Base-by-base conservation (phyloP, 2,888 invertebrate genomes). In the Elegia similella region DNA sequence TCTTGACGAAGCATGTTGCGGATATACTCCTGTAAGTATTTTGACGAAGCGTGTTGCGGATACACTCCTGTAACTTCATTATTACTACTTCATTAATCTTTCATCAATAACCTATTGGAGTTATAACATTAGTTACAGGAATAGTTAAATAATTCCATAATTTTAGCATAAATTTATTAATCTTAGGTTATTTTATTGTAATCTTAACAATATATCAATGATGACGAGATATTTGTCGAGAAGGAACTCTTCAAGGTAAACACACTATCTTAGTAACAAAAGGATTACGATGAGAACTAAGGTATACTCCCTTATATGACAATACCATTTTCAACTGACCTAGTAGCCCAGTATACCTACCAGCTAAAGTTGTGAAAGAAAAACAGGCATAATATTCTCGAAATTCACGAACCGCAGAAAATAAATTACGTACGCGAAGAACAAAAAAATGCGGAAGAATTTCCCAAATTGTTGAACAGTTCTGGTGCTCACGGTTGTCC, bases 221-320 rank as follows among this genome's bases (percentile, higher is more conserved):
- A 93, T 95, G 94, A 93, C 94, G 94, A 76, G 94, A 95, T 88
- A 79, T 95, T 46, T 87, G 90, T 16, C 94, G 95, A 66, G 95
- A 95, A 92, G 89, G 94, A 66, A 93, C 94, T 0, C 92, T 88
- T 57, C 94, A 95, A 93, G 95, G 95, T 1, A 77, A 92, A 56
- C 95, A 95, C 72, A 94, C 94, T 0, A 79, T 83, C 23, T 71
- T 82, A 72, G 94, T 95, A 1, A 82, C 84, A 8, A 88, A 86
- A 76, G 93, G 94, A 1, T 70, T 95, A 78, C 93, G 93, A 60
- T 93, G 93, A 92, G 95, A 95, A 67, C 95, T 23, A 23, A 23
- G n/a, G n/a, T 3, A 23, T 23, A 23, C 23, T 23, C 5, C 5
- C 23, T 23, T 23, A 2, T 23, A 23, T 23, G 2, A 3, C 23